Evolutionary conservation across 1,140 invertebrate genomes (phyloP).

Genomic region (Latrodectus geometricus): DNA sequence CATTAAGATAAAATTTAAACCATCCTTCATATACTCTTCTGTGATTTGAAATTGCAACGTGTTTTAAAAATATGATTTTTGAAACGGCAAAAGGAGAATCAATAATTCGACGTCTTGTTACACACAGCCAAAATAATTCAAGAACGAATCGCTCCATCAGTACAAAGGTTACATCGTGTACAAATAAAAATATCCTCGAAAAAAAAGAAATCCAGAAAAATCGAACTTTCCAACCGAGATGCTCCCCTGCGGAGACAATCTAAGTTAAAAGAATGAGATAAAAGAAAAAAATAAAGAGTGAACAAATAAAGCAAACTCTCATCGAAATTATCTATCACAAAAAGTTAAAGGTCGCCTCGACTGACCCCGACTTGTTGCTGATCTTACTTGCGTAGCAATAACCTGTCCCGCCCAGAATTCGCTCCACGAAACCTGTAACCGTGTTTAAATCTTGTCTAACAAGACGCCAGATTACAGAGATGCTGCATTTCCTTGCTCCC

Average conservation of each 20-base stretch:
- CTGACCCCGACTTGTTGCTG: constrained; percentile 9
- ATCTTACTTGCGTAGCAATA: constrained; percentile 37
- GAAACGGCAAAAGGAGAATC: too few species aligned
- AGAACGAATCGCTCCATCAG: too few species aligned
- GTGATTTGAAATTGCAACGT: too few species aligned
- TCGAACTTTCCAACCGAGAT: background rate
- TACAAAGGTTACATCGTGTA: too few species aligned
- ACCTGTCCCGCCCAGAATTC: constrained; percentile 15
- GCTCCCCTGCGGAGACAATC: background rate
- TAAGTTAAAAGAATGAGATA: background rate
- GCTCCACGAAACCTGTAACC: background rate
- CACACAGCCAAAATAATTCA: too few species aligned
- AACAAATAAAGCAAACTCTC: background rate
- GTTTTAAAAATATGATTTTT: too few species aligned
- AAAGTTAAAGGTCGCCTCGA: constrained; percentile 10
- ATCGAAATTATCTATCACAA: background rate
- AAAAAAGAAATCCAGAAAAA: background rate
- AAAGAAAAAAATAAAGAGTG: background rate
- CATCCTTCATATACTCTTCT: too few species aligned
- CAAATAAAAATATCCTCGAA: background rate
- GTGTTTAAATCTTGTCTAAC: constrained; percentile 51
- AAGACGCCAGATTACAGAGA: constrained; percentile 24
- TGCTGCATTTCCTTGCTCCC: constrained; percentile 5
- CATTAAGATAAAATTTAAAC: too few species aligned
- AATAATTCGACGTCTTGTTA: too few species aligned